Percentiles rank a stretch among this genome's conserved stretches.
Conservation (phyloP, 2,797 vertebrate species). For the Agapornis canus region DNA sequence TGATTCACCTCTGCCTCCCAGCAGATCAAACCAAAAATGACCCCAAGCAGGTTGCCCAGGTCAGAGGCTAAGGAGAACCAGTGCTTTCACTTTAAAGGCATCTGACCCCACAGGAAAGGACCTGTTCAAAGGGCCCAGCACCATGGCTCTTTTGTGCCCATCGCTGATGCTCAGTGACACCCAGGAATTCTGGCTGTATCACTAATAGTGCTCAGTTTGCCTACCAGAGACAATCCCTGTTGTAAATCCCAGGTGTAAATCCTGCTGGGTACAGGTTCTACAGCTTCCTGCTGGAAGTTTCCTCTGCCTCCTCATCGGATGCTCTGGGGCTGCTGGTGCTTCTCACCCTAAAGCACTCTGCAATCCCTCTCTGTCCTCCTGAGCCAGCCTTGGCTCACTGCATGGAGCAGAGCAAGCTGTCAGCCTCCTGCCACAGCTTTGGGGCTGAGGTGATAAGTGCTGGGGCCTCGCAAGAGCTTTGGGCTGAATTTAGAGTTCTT, state of each 20-base stretch:
- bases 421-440: not conserved
- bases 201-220: not conserved
- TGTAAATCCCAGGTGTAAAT: not conserved
- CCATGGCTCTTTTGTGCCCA: not conserved
- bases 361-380: not conserved
- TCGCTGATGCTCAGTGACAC: not conserved
- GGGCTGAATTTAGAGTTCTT: not conserved
- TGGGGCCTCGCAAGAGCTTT: not conserved
- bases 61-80: not conserved
- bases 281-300: not conserved
- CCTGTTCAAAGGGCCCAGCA: not conserved
- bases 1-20: not conserved
- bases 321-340: not conserved
- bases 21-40: not conserved
- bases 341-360: not conserved
- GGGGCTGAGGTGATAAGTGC: not conserved
- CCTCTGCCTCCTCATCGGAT: not conserved
- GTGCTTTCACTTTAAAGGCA: not conserved
- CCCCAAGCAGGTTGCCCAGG: not conserved
- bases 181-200: not conserved
- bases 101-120: not conserved
- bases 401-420: not conserved
- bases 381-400: not conserved
- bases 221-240: not conserved
- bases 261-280: not conserved